Conservation (phyloP, 2,113 vertebrate genomes). For the Columba livia region DNA sequence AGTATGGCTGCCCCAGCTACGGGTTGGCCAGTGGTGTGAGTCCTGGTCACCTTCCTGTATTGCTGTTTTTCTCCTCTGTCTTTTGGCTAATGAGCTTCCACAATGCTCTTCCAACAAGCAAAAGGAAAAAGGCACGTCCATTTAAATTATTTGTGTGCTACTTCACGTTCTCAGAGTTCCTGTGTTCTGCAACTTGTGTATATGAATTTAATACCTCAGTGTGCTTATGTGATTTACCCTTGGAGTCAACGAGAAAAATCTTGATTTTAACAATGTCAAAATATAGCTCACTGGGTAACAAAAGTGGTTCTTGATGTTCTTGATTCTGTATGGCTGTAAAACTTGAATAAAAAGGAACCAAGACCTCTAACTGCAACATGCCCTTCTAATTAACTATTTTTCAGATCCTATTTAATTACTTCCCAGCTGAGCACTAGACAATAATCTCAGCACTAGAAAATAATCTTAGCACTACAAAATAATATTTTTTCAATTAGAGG, state of each 20-base stretch:
- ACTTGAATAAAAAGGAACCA: not conserved
- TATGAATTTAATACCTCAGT: not conserved
- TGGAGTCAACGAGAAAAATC: not conserved
- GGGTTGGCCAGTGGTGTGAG: not conserved
- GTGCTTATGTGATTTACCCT: not conserved
- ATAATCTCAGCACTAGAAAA: not conserved
- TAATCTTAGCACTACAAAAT: not conserved
- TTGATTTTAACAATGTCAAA: not conserved
- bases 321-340: not conserved
- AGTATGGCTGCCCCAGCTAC: accelerated
- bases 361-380: not conserved
- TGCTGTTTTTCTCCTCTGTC: not conserved
- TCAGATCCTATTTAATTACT: not conserved
- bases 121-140: not conserved
- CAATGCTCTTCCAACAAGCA: not conserved
- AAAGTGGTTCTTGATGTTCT: not conserved
- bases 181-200: not conserved
- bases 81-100: not conserved
- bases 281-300: not conserved
- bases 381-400: not conserved
- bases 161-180: not conserved
- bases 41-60: not conserved
- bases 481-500: not conserved
- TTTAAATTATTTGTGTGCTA: not conserved
- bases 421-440: not conserved